A percentile compares a stretch with the other conserved stretches of the same genome.
phyloP scores from a whole-genome alignment of 2,888 invertebrate species.

The Melanchra persicariae region DNA sequence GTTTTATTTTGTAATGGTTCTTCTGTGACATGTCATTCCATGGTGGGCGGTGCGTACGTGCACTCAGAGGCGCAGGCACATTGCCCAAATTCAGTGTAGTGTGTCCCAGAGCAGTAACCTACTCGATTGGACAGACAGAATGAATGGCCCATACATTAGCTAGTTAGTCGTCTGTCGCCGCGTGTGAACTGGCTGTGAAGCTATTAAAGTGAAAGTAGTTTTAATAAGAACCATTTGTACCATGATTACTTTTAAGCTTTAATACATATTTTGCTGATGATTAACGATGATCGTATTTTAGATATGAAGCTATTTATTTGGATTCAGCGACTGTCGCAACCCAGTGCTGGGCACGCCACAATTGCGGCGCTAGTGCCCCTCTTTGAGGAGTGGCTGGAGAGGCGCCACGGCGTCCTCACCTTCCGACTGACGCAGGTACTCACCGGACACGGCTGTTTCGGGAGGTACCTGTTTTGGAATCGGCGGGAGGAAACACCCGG shows the following conservation, averaged over 20 bases:
- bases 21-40: constrained; percentile 25
- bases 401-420: too few species aligned
- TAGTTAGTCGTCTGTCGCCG: background rate
- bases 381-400: too few species aligned
- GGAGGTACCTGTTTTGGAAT: too few species aligned
- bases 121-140: constrained; percentile 22
- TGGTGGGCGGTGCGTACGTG: constrained; percentile 58
- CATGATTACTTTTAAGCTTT: background rate
- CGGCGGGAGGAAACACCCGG: too few species aligned
- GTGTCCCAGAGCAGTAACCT: constrained; percentile 38
- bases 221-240: background rate
- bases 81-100: constrained; percentile 28
- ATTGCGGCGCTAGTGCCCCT: too few species aligned
- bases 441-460: too few species aligned
- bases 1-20: constrained; percentile 6
- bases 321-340: too few species aligned
- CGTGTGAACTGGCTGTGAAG: background rate
- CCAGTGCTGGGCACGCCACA: too few species aligned
- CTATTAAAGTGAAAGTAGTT: constrained; percentile 5
- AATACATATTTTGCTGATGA: too few species aligned
- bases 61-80: constrained; percentile 42
- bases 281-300: background rate
- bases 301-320: background rate
- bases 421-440: too few species aligned
- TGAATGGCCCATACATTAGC: constrained; percentile 15